These are phyloP conservation scores for Vultur gryphus DNA, from an alignment of 2,797 vertebrate species.

Conservation along the genomic window DNA sequence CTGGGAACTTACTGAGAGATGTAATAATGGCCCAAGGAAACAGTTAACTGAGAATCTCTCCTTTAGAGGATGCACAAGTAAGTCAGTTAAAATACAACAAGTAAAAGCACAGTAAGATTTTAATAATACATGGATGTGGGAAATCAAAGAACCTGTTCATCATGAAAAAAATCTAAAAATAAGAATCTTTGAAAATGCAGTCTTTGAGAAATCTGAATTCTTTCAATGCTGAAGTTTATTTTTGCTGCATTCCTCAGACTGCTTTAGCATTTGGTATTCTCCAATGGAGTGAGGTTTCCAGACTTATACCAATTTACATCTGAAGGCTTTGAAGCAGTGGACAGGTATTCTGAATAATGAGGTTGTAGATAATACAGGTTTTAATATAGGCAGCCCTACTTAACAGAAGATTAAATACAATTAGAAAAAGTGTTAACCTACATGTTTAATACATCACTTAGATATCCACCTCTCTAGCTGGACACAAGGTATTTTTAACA, in stretches of 20 bases:
- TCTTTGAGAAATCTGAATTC: not conserved
- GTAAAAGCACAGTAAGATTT: not conserved
- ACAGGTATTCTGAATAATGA: not conserved
- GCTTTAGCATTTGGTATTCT: not conserved
- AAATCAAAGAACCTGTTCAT: not conserved
- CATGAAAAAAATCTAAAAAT: not conserved
- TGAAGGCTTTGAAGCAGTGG: not conserved
- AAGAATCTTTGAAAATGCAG: not conserved
- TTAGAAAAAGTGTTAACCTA: not conserved
- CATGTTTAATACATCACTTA: not conserved
- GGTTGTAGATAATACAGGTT: not conserved
- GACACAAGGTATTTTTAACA: not conserved
- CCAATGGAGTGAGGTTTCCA: not conserved
- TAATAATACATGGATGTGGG: rapidly evolving
- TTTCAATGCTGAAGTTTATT: not conserved
- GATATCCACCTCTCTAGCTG: not conserved
- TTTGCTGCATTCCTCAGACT: not conserved
- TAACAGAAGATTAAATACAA: not conserved
- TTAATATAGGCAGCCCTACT: not conserved
- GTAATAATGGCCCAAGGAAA: not conserved
- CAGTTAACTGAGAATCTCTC: not conserved
- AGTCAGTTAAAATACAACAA: not conserved
- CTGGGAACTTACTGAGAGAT: not conserved
- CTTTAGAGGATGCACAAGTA: not conserved
- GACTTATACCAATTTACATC: not conserved